These are phyloP conservation scores for Agrochola macilenta DNA, from an alignment of 2,888 invertebrate species.

Conservation along the genomic window DNA sequence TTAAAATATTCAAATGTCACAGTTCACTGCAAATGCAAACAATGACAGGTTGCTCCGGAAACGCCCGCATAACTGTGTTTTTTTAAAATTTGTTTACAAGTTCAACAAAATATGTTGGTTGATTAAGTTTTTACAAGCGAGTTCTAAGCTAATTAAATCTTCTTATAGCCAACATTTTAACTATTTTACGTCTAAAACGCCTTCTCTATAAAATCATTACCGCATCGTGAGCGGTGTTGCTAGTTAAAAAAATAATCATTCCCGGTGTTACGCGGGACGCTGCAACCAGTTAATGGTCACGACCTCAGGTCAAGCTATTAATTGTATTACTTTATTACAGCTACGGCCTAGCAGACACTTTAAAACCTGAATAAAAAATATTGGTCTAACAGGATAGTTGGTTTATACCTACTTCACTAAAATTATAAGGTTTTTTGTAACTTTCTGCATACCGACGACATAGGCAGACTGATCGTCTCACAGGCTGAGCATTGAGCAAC, in stretches of 20 bases:
- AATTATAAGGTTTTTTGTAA: neutral
- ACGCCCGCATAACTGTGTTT: neutral
- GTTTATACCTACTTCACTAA: too few species aligned
- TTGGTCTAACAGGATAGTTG: neutral
- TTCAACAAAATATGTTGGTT: neutral
- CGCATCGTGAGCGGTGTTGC: conserved; percentile 29
- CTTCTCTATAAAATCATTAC: conserved; percentile 48
- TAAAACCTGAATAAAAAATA: neutral
- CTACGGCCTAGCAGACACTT: neutral
- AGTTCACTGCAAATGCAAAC: neutral
- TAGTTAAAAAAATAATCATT: conserved; percentile 35
- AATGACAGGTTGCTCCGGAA: conserved; percentile 6
- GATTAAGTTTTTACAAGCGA: neutral
- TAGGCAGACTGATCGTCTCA: neutral
- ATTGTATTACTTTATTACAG: conserved; percentile 45
- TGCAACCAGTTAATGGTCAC: conserved; percentile 53
- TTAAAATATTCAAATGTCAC: conserved; percentile 12
- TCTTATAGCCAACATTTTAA: conserved; percentile 25
- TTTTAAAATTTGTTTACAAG: neutral
- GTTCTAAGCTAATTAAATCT: conserved; percentile 10
- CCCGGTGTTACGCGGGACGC: conserved; percentile 63
- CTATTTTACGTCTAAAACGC: conserved; percentile 42
- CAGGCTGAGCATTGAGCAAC: neutral
- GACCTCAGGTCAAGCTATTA: conserved; percentile 48
- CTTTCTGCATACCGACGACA: neutral